Base-by-base conservation (phyloP, 2,113 vertebrate species). In the Porphyrio hochstetteri region DNA sequence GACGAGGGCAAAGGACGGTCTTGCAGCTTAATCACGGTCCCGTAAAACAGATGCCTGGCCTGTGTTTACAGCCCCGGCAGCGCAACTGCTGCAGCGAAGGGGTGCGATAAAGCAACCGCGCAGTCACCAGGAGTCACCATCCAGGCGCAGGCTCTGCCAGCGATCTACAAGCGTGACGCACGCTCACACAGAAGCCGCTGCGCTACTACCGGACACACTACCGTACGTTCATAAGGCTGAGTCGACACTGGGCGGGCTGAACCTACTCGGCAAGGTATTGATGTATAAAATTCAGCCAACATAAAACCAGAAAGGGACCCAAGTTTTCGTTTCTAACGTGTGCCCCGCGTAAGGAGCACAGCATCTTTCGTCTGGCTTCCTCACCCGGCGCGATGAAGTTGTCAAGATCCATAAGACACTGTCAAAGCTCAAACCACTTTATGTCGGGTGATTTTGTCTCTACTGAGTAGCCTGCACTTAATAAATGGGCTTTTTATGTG, bases 1-100 rank as follows among this genome's bases (percentile, higher is more conserved):
- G 81, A 78, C 1, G 40, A 95, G 83, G 88, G 90, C 88, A 95
- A 92, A 96, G 85, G 91, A 94, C 61, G 12, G 29, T 55, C 89
- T 38, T 77, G 56, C 79, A 83, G 93, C 59, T 92, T 71, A 93
- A 92, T n/a, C 76, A 29, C 31, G 29, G 46, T 13, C 72, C 23
- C 13, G 35, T 89, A 70, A 80, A 92, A 70, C 82, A 92, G 68
- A 86, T 38, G 87, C 46, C 63, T n/a, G 48, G 60, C 53, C 56
- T 83, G 48, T 33, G 67, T 80, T 80, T 78, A 90, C 86, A 86
- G 20, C 40, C 40, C 36, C 9, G 68, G 40, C 17, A 55, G 53
- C 2, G 7, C n/a, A 57, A 86, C 75, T 23, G 76, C 76, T 81
- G 63, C 38, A 5, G 67, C 56, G 44, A 9, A 90, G 36, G 56